Conservation (phyloP, 2,113 vertebrate species). For the Oncorhynchus clarkii region DNA sequence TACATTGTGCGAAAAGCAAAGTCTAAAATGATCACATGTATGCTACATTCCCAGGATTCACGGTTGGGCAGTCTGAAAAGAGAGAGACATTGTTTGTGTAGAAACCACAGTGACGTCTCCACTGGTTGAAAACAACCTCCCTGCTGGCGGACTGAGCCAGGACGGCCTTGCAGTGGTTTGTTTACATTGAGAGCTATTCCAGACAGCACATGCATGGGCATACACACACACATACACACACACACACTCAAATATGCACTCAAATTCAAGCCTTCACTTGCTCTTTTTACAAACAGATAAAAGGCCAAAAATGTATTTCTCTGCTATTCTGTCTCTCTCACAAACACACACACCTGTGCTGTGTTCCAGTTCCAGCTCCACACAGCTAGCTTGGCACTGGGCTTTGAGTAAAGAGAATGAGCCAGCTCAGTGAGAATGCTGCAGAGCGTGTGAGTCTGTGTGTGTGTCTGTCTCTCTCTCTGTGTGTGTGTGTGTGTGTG, state of each 20-base stretch:
- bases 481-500: not conserved
- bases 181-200: conserved; percentile 60
- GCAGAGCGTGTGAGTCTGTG: conserved; percentile 36
- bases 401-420: conserved; percentile 16
- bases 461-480: no score
- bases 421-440: conserved; percentile 34
- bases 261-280: no score
- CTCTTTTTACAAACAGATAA: no score
- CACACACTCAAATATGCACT: not conserved
- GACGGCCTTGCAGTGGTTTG: conserved; percentile 53
- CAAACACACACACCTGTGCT: conserved; percentile 49
- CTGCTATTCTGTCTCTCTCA: not conserved
- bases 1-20: conserved; percentile 61
- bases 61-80: conserved; percentile 27
- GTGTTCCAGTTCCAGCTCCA: conserved; percentile 3
- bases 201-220: conserved; percentile 39
- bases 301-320: no score
- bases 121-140: conserved; percentile 48
- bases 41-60: conserved; percentile 38
- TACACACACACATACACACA: not conserved
- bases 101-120: conserved; percentile 55
- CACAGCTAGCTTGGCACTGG: conserved; percentile 57
- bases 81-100: conserved; percentile 47
- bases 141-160: conserved; percentile 37
- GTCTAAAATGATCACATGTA: conserved; percentile 56